phyloP scores from a whole-genome alignment of 2,113 vertebrate genomes.

The Zingel zingel region DNA sequence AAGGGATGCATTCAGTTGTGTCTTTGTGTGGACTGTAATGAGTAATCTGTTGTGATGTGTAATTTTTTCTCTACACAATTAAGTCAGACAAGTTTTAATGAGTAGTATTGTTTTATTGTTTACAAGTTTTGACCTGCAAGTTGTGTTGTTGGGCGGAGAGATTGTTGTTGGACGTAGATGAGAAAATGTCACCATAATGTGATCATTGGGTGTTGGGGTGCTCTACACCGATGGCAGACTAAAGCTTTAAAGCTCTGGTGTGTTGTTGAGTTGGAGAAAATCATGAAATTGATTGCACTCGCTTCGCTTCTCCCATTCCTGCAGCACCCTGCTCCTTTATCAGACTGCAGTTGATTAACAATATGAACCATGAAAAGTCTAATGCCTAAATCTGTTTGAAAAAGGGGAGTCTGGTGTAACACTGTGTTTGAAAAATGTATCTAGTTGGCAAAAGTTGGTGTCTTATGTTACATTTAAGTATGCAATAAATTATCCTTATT shows the following conservation, averaged over 20 bases:
- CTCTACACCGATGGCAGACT: not conserved
- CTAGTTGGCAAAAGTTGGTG: not conserved
- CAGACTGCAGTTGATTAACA: no score
- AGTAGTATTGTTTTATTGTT: constrained; percentile 2
- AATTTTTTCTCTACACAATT: constrained; percentile 15
- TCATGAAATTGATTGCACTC: not conserved
- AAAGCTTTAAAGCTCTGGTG: not conserved
- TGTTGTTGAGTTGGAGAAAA: constrained; percentile 14
- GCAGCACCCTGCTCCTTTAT: not conserved
- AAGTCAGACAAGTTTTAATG: constrained; percentile 20
- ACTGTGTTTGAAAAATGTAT: not conserved
- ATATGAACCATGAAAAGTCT: not conserved
- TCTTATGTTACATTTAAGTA: not conserved
- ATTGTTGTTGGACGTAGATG: not conserved
- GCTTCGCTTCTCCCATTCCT: not conserved
- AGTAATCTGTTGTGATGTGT: constrained; percentile 22
- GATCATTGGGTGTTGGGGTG: not conserved
- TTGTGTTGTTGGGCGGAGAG: not conserved
- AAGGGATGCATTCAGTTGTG: constrained; percentile 52
- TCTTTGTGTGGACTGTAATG: constrained; percentile 44
- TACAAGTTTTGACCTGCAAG: not conserved
- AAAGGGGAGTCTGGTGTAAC: not conserved
- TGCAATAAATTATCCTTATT: not conserved
- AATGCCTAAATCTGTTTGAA: not conserved
- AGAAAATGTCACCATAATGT: not conserved